These are phyloP conservation scores for Pedionomus torquatus DNA, from an alignment of 2,113 vertebrate genomes.

Conservation along the genomic window DNA sequence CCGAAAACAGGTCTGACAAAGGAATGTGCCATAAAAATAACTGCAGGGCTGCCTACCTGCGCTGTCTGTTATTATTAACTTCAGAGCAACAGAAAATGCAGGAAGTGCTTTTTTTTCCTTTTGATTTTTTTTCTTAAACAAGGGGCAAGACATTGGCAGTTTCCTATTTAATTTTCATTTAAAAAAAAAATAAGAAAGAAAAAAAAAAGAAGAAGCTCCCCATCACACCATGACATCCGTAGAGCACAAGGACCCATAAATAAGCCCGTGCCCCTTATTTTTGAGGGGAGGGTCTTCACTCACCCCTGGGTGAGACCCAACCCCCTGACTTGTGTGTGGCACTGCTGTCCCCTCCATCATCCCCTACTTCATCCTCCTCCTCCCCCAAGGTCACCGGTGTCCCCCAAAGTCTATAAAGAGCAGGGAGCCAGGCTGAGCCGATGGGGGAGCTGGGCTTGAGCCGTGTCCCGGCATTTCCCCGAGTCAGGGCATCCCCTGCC, in stretches of 20 bases:
- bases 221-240: not conserved
- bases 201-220: not conserved
- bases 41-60: constrained; percentile 10
- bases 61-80: constrained; percentile 1
- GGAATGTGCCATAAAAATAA: constrained; percentile 24
- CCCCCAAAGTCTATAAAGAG: not conserved
- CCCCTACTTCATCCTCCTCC: fast-evolving
- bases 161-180: constrained; percentile 13
- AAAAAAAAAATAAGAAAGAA: not conserved
- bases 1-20: not conserved
- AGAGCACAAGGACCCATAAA: not conserved
- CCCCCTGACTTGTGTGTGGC: fast-evolving
- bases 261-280: fast-evolving
- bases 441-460: fast-evolving
- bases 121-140: not conserved
- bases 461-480: fast-evolving
- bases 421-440: fast-evolving
- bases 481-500: not conserved
- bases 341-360: fast-evolving
- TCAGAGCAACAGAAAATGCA: constrained; percentile 28
- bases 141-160: not conserved
- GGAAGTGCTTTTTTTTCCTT: not conserved
- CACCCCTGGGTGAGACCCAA: not conserved
- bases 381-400: not conserved
- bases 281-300: not conserved